Evolutionary conservation across 2,888 invertebrate species (phyloP), one percentile per base, ranked within the genome.

Genomic region (Agrochola lota): DNA sequence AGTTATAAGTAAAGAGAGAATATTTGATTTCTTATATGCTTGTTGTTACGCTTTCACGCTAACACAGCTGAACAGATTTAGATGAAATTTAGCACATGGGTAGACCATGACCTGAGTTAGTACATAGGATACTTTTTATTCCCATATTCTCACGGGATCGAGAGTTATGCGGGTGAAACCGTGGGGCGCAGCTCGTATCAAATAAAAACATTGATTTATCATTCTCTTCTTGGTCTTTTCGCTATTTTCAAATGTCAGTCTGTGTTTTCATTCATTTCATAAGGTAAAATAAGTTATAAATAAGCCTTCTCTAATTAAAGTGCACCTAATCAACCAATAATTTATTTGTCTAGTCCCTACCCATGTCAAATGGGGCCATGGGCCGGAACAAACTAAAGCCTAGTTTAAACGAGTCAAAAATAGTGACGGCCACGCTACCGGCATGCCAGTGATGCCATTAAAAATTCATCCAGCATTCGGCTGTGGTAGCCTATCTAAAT

Each of bases 391-490:
- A 43, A 59, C 66, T 20, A 15, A 71, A 71, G 8, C n/a, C 30
- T 70, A 66, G 23, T 23, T 35, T 9, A 35, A 26, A 57, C 11
- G 15, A 60, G n/a, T 80, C 88, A 89, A 89, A 92, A 92, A 91
- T 90, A 90, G 88, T 83, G 67, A 49, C 26, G 62, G 77, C 59
- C 80, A 60, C 82, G 81, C 85, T 88, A 86, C 87, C 80, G 77
- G 78, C 84, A 89, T 87, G 89, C 82, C 87, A 88, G 87, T 82
- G 86, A 78, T 86, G 85, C 85, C 85, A 83, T 92, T 89, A 90
- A 93, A 93, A 93, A 90, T 92, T 91, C 87, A 94, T 92, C 85
- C 68, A 66, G 55, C 84, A 83, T 83, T 86, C 86, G 84, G 81
- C 85, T 78, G 57, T 57, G 88, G 62, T 63, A 87, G 81, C 82